Base-by-base conservation (phyloP, 2,797 vertebrate genomes). In the Arremon aurantiirostris region DNA sequence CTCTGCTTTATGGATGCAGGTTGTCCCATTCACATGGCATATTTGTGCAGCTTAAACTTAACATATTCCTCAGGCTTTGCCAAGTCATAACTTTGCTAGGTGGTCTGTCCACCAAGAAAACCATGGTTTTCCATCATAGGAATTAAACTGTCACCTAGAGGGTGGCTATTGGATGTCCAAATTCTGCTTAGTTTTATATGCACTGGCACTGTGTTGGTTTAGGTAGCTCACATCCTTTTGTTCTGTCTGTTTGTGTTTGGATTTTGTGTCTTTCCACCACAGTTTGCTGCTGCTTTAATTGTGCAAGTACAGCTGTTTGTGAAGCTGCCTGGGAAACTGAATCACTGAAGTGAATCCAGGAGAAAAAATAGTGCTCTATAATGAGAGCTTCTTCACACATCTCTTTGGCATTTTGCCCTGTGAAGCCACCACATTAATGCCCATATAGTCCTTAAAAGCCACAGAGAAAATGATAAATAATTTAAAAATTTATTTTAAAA, bases 171-270 rank as follows among this genome's bases (percentile, higher is more conserved):
- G 1, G 2, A 2, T 5, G 11, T 70, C 24, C 41, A 75, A 30
- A 44, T 60, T 85, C 55, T 82, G 19, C 35, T 63, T 63, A 53
- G 16, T 57, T 90, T 65, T 55, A 35, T 44, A 24, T 30, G 24
- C 3, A 63, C 12, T 55, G 18, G 4, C 23, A 66, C 75, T 65
- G 7, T 46, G 8, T 30, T 72, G 12, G 12, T 20, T 78, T 47
- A 32, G 26, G 44, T 60, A 47, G 32, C 7, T 82, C 28, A 4
- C 50, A 52, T 22, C 28, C 35, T 28, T 12, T 34, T 12, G 6
- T 82, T 49, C 44, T 60, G 23, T 39, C 34, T 32, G 11, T 10
- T n/a, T 39, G 19, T 0, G 0, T 30, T 71, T 53, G 26, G 12
- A 2, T 70, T 41, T 52, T 39, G 6, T 37, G 23, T 32, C 44